Evolutionary conservation across 2,113 vertebrate species (phyloP), one percentile per base, ranked within the genome.

Genomic region (Theristicus caerulescens): DNA sequence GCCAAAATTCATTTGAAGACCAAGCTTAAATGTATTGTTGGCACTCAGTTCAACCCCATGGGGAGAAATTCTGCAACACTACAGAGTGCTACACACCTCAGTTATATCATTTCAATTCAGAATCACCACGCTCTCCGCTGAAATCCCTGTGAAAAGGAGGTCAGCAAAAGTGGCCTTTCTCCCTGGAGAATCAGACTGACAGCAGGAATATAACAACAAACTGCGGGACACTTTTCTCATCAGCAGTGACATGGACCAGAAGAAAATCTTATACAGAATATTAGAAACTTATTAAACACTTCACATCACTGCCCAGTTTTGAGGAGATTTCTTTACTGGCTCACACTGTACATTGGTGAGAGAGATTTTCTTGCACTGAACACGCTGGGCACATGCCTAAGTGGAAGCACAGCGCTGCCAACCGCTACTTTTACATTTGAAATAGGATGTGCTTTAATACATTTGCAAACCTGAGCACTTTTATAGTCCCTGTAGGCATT

Each of bases 51-150:
- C 24, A 44, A 21, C 27, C n/a, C 46, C 44, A 24, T 1, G 38
- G 18, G 18, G 22, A 40, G 61, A 44, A 40, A 7, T 29, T 62
- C 36, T 40, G 47, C 52, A 42, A 2, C 4, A 3, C 52, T 17
- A 6, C 0, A 7, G 26, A 3, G 36, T 14, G 61, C 81, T 26
- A 3, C 54, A n/a, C 2, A 1, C 70, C 57, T 2, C 10, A n/a
- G 54, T 34, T 27, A 13, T 26, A 14, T 1, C 3, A 0, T 22
- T 54, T 26, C n/a, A 3, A 1, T 21, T 49, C 66, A 8, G n/a
- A 73, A 44, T 19, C 59, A 34, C 34, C 18, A 2, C 2, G 42
- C 3, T 36, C 13, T 70, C 42, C 0, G 1, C 51, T 21, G 36
- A 76, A 64, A 82, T 34, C 36, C 36, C 64, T 11, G 57, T 12